phyloP scores from a whole-genome alignment of 53 echinoderm and acorn worm species.

The Astropecten irregularis region DNA sequence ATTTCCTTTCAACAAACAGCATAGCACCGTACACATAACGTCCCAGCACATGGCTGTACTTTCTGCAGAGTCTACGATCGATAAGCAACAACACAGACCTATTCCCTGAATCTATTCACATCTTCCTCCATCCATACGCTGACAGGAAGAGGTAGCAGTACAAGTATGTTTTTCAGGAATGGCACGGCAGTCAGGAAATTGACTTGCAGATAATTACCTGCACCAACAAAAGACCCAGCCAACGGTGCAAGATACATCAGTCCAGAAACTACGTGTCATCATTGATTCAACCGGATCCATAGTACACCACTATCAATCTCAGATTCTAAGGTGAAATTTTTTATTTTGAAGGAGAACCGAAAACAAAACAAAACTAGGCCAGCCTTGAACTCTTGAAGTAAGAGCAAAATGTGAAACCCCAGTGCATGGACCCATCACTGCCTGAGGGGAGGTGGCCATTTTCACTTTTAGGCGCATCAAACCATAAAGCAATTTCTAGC shows the following conservation, averaged over 20 bases:
- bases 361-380: neutral
- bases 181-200: neutral
- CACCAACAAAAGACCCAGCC: neutral
- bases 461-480: neutral
- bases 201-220: neutral
- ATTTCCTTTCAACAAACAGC: too few relatives aligned
- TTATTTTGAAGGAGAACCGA: too few relatives aligned
- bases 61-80: too few relatives aligned
- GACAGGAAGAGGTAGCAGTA: neutral
- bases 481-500: conserved; percentile 2
- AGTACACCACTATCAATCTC: too few relatives aligned
- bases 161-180: neutral
- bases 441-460: neutral
- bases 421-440: neutral
- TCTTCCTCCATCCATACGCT: too few relatives aligned
- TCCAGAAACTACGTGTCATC: conserved; percentile 4
- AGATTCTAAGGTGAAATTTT: too few relatives aligned
- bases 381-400: neutral
- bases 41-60: too few relatives aligned
- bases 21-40: too few relatives aligned
- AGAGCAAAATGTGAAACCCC: neutral
- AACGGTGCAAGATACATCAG: neutral
- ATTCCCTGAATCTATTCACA: too few relatives aligned
- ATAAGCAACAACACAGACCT: too few relatives aligned
- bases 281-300: conserved; percentile 9